A percentile compares a stretch with the other conserved stretches of the same genome.
These are phyloP conservation scores for Leptatherina wallacei DNA, from an alignment of 2,797 vertebrate genomes.

Conservation along the genomic window DNA sequence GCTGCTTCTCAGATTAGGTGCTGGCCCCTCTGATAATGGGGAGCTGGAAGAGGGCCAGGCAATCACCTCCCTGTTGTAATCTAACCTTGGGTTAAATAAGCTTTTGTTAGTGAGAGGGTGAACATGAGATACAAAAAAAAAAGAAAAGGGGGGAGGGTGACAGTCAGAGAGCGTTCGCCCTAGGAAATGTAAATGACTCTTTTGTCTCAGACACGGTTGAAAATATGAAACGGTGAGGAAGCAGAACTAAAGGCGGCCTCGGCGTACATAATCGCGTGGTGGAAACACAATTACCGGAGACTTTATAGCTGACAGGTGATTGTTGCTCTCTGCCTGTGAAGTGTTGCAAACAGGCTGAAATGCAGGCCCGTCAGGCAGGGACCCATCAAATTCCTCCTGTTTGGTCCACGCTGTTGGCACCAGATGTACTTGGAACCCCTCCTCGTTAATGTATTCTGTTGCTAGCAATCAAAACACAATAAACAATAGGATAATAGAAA, in stretches of 20 bases:
- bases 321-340: constrained; percentile 59
- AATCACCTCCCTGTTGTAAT: constrained; percentile 87
- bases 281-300: constrained; percentile 67
- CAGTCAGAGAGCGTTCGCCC: constrained; percentile 50
- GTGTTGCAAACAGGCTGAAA: constrained; percentile 52
- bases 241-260: constrained; percentile 45
- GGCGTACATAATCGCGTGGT: constrained; percentile 44
- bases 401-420: constrained; percentile 42
- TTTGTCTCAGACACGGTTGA: constrained; percentile 75
- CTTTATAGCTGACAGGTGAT: constrained; percentile 65
- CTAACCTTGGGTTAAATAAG: constrained; percentile 87
- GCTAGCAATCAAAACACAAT: constrained; percentile 76
- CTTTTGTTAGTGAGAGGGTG: constrained; percentile 73
- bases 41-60: constrained; percentile 88
- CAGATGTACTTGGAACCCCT: constrained; percentile 52
- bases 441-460: constrained; percentile 64
- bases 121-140: constrained; percentile 5
- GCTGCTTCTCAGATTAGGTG: constrained; percentile 90
- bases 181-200: constrained; percentile 82
- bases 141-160: not conserved
- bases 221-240: constrained; percentile 66
- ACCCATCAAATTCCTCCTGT: constrained; percentile 51
- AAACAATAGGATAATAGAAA: constrained; percentile 42
- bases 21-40: constrained; percentile 90
- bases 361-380: constrained; percentile 58